Base-by-base conservation (phyloP, 1,140 invertebrate species). In the Cyphomyrmex costatus region DNA sequence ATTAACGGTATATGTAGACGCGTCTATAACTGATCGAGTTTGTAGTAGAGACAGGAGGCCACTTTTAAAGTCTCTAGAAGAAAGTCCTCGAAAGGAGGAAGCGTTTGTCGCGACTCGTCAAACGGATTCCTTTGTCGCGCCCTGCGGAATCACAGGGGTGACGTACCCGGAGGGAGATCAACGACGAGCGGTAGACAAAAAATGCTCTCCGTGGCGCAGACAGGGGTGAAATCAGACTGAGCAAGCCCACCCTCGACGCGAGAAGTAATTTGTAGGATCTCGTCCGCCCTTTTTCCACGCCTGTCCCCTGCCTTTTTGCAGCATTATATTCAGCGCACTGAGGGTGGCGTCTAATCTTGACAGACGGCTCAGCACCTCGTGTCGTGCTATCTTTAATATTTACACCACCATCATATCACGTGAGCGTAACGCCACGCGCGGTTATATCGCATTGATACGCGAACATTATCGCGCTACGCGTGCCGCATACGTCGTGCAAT, bases 371-470 rank as follows among this genome's bases (percentile, higher is more conserved):
- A 30, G 33, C 42, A 63, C 53, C 60, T 68, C 68, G 36, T 36
- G 30, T 21, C 27, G 10, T 16, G 60, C 66, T 89, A 79, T 84
- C 77, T 89, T 85, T 79, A 90, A 88, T 90, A 90, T 90, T 90
- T 88, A 88, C 82, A 71, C 49, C 36, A 88, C 83, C 70, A 84
- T 88, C 85, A 3, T 63, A 84, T 88, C 85, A 3, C 24, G 30
- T 36, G 51, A 73, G 66, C 24, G 66, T 73, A 36, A 82, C 36
- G 33, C n/a, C 33, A 53, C n/a, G 21, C 33, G 51, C 21, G 30
- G 24, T 21, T 71, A 58, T 71, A 60, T 73, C 58, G 36, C 66
- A 71, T 58, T 58, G 78, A 82, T 71, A 82, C 33, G 77, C 33
- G 78, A 58, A 82, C 79, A 82, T 82, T 82, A 82, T 73, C 36